Evolutionary conservation across 2,888 invertebrate species (phyloP).

Genomic region (Amiota minor): DNA sequence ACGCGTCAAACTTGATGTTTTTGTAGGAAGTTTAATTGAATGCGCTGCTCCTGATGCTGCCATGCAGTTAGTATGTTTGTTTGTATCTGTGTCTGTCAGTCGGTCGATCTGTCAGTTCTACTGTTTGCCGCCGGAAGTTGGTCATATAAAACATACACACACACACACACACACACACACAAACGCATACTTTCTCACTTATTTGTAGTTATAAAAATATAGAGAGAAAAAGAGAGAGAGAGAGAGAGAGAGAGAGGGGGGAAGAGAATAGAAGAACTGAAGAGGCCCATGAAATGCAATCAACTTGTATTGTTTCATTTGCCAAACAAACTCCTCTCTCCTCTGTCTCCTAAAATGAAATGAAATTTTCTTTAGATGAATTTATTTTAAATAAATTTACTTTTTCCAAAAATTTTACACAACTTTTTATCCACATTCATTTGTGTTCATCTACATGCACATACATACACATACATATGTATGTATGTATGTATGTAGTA

Average conservation of each 20-base stretch:
- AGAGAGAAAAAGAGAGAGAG: background rate
- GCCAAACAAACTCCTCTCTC: background rate
- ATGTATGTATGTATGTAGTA: conserved; percentile 6
- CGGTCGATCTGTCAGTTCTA: conserved; percentile 30
- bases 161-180: background rate
- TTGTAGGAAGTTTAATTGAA: conserved; percentile 67
- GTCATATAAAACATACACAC: background rate
- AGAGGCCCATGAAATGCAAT: too few relatives aligned
- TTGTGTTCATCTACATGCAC: too few relatives aligned
- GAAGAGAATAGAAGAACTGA: too few relatives aligned
- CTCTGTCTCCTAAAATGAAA: background rate
- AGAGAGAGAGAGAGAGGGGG: too few relatives aligned
- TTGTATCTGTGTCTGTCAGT: conserved; percentile 37
- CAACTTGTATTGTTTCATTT: background rate
- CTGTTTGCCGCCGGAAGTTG: conserved; percentile 37
- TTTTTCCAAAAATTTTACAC: too few relatives aligned
- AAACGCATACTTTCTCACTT: conserved; percentile 10
- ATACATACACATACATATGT: background rate
- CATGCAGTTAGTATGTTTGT: conserved; percentile 24
- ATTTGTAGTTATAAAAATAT: background rate
- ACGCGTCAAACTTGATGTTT: conserved; percentile 56
- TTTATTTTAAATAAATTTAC: too few relatives aligned
- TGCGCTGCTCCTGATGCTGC: conserved; percentile 59
- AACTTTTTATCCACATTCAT: too few relatives aligned
- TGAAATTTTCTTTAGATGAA: too few relatives aligned